Percentiles rank a stretch among this genome's conserved stretches.
These are phyloP conservation scores for Meriones unguiculatus DNA, from an alignment of 2,113 vertebrate species.

Conservation along the genomic window DNA sequence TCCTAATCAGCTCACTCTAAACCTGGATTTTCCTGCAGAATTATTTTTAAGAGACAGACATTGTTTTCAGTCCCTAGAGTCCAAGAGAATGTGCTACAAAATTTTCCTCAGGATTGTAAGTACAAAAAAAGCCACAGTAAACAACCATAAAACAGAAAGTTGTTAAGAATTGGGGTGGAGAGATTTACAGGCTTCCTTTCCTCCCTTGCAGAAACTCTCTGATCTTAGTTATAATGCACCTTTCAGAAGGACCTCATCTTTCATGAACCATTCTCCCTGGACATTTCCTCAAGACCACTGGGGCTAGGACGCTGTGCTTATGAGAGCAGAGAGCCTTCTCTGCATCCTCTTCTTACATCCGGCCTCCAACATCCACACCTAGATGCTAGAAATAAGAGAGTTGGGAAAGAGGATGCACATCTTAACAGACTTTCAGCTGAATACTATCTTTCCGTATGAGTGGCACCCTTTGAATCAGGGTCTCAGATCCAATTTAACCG, in stretches of 20 bases:
- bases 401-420: background rate
- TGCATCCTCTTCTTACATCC: background rate
- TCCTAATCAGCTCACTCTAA: background rate
- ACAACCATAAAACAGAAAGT: conserved; percentile 42
- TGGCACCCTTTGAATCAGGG: background rate
- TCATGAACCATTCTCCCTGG: background rate
- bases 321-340: background rate
- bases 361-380: background rate
- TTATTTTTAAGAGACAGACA: conserved; percentile 45
- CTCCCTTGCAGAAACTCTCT: background rate
- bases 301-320: background rate
- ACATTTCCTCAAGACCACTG: background rate
- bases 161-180: background rate
- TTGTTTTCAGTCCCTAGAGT: conserved; percentile 32
- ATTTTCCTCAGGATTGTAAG: background rate
- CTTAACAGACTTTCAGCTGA: background rate
- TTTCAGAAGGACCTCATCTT: background rate
- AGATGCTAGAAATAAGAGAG: background rate
- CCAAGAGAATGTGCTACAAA: conserved; percentile 1
- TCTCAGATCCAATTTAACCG: background rate
- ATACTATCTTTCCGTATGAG: background rate
- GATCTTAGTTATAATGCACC: background rate
- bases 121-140: conserved; percentile 9
- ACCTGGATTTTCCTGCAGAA: conserved; percentile 29
- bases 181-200: background rate